Base-by-base conservation (phyloP, 2,113 vertebrate genomes). In the Marcusenius ussheri region DNA sequence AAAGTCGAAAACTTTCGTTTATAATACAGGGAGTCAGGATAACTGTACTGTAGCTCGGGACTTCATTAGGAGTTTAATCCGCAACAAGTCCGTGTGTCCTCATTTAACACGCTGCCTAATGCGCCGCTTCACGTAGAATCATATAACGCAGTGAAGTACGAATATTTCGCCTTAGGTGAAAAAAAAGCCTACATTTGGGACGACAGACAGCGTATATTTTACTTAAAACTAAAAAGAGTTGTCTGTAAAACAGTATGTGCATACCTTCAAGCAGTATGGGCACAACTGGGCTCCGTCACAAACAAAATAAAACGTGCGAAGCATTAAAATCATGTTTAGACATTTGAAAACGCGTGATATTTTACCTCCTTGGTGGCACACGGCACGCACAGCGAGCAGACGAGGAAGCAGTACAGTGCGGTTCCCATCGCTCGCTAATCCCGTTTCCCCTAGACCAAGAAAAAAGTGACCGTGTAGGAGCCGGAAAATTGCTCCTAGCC, bases 381-480 rank as follows among this genome's bases (percentile, higher is more conserved):
- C 92, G 94, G 94, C 94, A 96, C 94, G 94, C 94, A 96, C 1
- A 89, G 45, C 93, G 95, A 95, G 92, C 95, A 95, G 93, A 95
- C 94, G 91, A 96, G 92, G 88, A 97, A 94, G 93, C 95, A 94
- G 92, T 94, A 95, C 93, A 94, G 94, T 93, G 95, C 94, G 95
- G 94, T 95, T 95, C 93, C 96, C 96, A 96, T 97, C 94, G 95
- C 95, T 95, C 92, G 93, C 94, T 93, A 88, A 91, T 95, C 93
- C 93, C 93, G 95, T 91, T 93, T 92, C 88, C 92, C 92, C 92
- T 91, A 91, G 92, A 92, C 88, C 92, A 92, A 93, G 94, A 92
- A 94, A 94, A 92, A 93, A 58, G 94, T 91, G 53, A 95, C 94
- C 93, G 92, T 92, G 95, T 91, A 94, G 95, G 95, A 95, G 94